phyloP scores from a whole-genome alignment of 2,797 vertebrate species.

The Tenualosa ilisha region DNA sequence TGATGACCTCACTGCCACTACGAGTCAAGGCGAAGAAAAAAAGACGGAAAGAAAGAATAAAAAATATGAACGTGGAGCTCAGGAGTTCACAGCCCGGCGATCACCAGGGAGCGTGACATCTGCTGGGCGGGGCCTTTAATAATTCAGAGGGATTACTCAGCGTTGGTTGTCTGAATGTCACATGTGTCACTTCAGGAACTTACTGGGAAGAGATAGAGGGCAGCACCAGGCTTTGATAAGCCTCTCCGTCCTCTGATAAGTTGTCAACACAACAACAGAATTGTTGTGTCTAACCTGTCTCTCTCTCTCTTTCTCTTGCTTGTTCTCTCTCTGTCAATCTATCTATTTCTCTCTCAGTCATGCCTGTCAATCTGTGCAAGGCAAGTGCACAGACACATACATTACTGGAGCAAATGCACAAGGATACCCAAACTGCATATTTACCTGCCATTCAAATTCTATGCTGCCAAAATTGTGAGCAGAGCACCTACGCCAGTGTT shows the following conservation, averaged over 20 bases:
- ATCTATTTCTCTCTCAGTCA: background rate
- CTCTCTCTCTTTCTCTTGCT: background rate
- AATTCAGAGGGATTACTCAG: constrained; percentile 4
- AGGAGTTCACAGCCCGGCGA: background rate
- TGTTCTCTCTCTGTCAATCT: background rate
- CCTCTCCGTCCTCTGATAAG: background rate
- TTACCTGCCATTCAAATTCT: background rate
- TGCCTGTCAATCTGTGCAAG: background rate
- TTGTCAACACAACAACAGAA: background rate
- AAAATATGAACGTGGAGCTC: background rate
- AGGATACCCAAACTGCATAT: background rate
- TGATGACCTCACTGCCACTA: constrained; percentile 1
- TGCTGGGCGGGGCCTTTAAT: background rate
- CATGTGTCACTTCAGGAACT: background rate
- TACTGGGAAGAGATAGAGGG: background rate
- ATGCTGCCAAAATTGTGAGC: background rate
- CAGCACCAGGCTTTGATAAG: background rate
- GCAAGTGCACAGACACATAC: background rate
- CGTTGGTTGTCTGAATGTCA: background rate
- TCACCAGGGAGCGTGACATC: background rate
- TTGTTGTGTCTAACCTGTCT: background rate
- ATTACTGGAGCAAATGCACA: background rate
- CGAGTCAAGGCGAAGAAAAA: background rate
- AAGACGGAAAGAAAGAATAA: background rate
- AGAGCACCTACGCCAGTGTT: background rate